Base-by-base conservation (phyloP, 2,797 vertebrate genomes). In the Alectoris magna region DNA sequence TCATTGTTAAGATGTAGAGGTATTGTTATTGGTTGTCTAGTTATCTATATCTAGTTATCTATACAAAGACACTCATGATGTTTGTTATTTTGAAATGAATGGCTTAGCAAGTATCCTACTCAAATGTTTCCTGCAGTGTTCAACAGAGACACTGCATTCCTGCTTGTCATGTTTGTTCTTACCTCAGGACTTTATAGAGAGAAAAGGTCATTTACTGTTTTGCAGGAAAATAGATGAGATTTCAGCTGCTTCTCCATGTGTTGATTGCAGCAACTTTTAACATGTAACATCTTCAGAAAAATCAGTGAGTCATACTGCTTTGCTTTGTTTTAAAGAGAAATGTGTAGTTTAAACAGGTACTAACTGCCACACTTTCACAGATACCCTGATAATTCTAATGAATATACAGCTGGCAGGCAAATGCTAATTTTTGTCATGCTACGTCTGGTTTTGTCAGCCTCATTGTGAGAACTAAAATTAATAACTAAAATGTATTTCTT, bases 201-300 rank as follows among this genome's bases (percentile, higher is more conserved):
- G 71, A 56, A 84, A 91, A 91, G 51, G 66, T 76, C 24, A 71
- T 89, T 82, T 85, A 53, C 49, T 34, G 22, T 88, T 91, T 89
- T 71, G 24, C 49, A 58, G n/a, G 44, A 48, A 82, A 80, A 27
- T 46, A 64, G 53, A 76, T 83, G 58, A 68, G 66, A 72, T 85
- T 91, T 82, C 41, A 80, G 66, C 62, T 68, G 17, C 82, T 62
- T 87, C 78, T 79, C 27, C 77, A 4, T 64, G 53, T 56, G 62
- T 85, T 79, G 77, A 73, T 87, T 79, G 36, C 78, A 59, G 41
- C 69, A 79, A 88, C 85, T 89, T 89, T 71, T 95, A 84, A 22
- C 14, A 36, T 51, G 6, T 39, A 72, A 51, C n/a, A 48, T 58
- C 31, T n/a, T 82, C 43, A 71, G 64, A 79, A 80, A 94, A 94